A percentile compares a stretch with the other conserved stretches of the same genome.
Evolutionary conservation across 92 coral and sea anemone species (phyloP).

Genomic region (Palythoa grandiflora): DNA sequence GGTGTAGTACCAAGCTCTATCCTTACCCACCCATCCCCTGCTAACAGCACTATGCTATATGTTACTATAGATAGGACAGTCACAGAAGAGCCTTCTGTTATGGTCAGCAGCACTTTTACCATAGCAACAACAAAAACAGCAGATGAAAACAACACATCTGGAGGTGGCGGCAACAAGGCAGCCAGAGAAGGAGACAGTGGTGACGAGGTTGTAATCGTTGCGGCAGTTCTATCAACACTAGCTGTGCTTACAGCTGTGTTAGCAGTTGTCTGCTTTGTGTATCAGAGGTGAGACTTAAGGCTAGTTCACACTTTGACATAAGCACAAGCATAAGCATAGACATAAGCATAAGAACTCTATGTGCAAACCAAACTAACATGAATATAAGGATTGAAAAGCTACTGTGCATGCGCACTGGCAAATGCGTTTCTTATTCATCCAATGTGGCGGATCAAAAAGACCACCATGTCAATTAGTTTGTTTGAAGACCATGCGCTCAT

Average conservation of each 20-base stretch:
- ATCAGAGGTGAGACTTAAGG: constrained; percentile 1
- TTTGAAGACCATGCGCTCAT: too few relatives aligned
- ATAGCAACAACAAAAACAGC: not conserved
- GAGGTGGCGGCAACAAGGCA: not conserved
- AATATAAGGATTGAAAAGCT: too few relatives aligned
- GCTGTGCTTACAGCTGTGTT: constrained; percentile 5
- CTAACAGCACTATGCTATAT: constrained; percentile 20
- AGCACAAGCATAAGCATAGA: too few relatives aligned
- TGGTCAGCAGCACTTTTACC: constrained; percentile 19
- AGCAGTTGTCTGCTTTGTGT: not conserved
- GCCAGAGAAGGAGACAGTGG: not conserved
- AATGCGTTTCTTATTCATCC: not conserved
- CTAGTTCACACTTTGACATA: too few relatives aligned
- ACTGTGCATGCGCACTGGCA: too few relatives aligned
- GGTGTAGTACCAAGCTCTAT: not conserved
- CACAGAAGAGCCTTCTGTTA: not conserved
- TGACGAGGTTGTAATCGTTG: not conserved
- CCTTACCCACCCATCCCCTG: not conserved
- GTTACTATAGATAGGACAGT: constrained; percentile 24
- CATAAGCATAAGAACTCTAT: too few relatives aligned
- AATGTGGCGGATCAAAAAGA: too few relatives aligned
- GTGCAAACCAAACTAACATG: too few relatives aligned
- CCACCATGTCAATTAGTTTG: too few relatives aligned
- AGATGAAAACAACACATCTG: not conserved
- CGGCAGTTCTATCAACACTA: constrained; percentile 14